Conservation (phyloP, 37 sponge, comb jelly and placozoan species). For the Tethya wilhelma region DNA sequence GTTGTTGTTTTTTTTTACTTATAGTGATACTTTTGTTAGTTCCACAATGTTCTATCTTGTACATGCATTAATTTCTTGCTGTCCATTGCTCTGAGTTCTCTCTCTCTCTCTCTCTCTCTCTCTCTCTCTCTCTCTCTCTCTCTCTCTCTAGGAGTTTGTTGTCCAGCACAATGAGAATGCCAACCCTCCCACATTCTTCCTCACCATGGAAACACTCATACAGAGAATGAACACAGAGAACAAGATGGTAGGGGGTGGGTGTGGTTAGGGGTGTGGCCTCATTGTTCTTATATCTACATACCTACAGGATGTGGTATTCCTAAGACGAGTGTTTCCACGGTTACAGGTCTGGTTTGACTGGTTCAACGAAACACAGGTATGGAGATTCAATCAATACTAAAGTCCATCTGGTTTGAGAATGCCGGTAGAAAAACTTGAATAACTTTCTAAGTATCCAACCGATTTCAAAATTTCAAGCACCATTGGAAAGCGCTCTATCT, state of each 20-base stretch:
- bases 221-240: slow-evolving; percentile 57
- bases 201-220: slow-evolving; percentile 89
- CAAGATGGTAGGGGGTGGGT: slow-evolving; percentile 33
- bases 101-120: neutral
- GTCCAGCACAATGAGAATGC: slow-evolving; percentile 95
- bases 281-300: neutral
- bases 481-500: no score
- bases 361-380: slow-evolving; percentile 94
- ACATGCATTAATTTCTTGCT: neutral
- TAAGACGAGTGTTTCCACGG: slow-evolving; percentile 80
- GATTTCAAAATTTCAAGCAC: no score
- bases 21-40: no score
- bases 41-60: no score
- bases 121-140: neutral
- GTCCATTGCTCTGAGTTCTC: no score
- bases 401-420: no score
- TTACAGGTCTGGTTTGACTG: slow-evolving; percentile 94
- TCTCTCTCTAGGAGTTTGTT: slow-evolving; percentile 80
- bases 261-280: neutral
- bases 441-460: no score
- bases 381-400: no score
- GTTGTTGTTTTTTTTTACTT: no score
- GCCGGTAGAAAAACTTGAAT: no score
- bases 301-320: slow-evolving; percentile 61
- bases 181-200: slow-evolving; percentile 98